These are phyloP conservation scores for Cyclura pinguis DNA, from an alignment of 2,797 vertebrate genomes.

Conservation along the genomic window DNA sequence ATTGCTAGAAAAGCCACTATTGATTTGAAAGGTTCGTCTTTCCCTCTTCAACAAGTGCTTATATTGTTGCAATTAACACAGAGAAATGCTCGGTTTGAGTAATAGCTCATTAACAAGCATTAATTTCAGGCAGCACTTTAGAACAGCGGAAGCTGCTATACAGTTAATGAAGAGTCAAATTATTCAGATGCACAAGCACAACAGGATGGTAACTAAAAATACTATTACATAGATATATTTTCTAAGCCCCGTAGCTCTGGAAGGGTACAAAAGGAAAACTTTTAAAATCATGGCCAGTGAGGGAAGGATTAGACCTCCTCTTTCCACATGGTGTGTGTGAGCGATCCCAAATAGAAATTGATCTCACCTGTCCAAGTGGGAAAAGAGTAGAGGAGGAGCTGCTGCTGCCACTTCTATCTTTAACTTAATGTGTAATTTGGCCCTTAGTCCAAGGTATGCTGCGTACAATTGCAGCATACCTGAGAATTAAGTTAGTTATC, in stretches of 20 bases:
- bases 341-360: neutral
- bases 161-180: neutral
- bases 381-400: neutral
- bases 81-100: neutral
- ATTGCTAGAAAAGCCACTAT: neutral
- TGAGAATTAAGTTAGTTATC: too few species aligned
- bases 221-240: neutral
- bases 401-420: neutral
- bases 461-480: neutral
- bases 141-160: neutral
- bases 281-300: neutral
- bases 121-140: slow-evolving; percentile 11
- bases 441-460: neutral
- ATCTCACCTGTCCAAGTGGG: fast-evolving
- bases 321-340: neutral
- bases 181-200: neutral
- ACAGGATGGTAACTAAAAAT: slow-evolving; percentile 14
- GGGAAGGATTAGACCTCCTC: neutral
- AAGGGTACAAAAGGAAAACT: neutral
- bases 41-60: neutral
- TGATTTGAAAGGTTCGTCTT: neutral
- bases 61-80: slow-evolving; percentile 5
- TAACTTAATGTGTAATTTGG: neutral
- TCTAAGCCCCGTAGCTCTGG: neutral
- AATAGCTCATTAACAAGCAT: slow-evolving; percentile 14